These are phyloP conservation scores for Aeoliscus strigatus DNA, from an alignment of 2,797 vertebrate genomes.

Conservation along the genomic window DNA sequence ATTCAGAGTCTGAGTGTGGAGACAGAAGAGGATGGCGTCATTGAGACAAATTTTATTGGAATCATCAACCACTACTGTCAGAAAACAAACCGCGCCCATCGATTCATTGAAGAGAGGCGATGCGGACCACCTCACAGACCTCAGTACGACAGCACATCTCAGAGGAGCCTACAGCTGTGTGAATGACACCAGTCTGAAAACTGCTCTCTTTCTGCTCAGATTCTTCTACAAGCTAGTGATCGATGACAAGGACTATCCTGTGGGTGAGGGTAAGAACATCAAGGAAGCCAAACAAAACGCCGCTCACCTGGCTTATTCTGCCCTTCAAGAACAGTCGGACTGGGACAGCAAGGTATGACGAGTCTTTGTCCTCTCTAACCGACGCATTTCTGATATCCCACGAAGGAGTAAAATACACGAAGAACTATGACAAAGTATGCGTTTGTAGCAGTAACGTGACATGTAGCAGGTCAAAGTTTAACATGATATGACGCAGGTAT, in stretches of 20 bases:
- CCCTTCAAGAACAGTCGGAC: conserved; percentile 38
- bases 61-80: conserved; percentile 63
- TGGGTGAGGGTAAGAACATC: conserved; percentile 49
- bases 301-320: conserved; percentile 54
- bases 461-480: too few species aligned
- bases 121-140: conserved; percentile 58
- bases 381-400: too few species aligned
- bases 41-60: conserved; percentile 54
- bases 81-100: not conserved
- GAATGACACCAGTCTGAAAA: too few species aligned
- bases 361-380: too few species aligned
- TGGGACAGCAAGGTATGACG: conserved; percentile 56
- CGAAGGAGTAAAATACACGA: too few species aligned
- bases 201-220: conserved; percentile 42
- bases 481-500: too few species aligned
- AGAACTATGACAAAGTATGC: too few species aligned
- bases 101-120: conserved; percentile 24
- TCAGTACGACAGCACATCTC: conserved; percentile 50
- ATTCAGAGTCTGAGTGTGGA: not conserved
- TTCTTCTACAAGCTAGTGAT: conserved; percentile 64
- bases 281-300: conserved; percentile 70
- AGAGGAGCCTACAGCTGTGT: too few species aligned
- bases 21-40: conserved; percentile 1
- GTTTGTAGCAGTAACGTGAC: too few species aligned
- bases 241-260: conserved; percentile 41